Evolutionary conservation across 1,140 invertebrate species (phyloP).

Genomic region (Delia radicum): DNA sequence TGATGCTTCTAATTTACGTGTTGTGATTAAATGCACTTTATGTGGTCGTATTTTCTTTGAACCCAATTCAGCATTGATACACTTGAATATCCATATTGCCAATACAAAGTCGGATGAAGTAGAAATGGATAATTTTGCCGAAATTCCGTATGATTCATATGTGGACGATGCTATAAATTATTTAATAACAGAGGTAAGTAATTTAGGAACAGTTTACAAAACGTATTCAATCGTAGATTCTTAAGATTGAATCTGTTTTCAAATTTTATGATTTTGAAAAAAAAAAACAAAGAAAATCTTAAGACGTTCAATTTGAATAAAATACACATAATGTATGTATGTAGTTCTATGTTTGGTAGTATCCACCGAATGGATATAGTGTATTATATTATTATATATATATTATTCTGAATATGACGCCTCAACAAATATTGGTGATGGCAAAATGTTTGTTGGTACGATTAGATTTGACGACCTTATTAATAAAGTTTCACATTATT

Average conservation of each 20-base stretch:
- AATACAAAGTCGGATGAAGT: conserved; percentile 12
- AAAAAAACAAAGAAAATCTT: no score
- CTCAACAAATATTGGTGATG: no score
- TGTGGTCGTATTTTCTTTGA: conserved; percentile 48
- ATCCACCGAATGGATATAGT: no score
- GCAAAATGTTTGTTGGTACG: no score
- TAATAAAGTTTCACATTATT: no score
- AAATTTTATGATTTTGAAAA: no score
- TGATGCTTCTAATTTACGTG: conserved; percentile 29
- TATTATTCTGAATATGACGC: no score
- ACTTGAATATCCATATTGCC: conserved; percentile 34
- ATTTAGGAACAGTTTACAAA: not conserved
- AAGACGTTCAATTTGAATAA: no score
- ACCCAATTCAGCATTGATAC: conserved; percentile 32
- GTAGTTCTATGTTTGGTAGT: no score
- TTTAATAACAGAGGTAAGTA: conserved; percentile 22
- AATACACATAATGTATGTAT: no score
- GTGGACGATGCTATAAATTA: conserved; percentile 25
- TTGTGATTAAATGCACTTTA: conserved; percentile 39
- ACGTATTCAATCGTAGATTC: not conserved
- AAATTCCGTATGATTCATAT: conserved; percentile 25
- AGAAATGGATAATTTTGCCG: conserved; percentile 28
- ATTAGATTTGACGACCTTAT: no score
- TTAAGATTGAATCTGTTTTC: not conserved
- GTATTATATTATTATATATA: no score